A percentile compares a stretch with the other conserved stretches of the same genome.
These are phyloP conservation scores for Ruditapes philippinarum DNA, from an alignment of 1,140 invertebrate species.

Conservation along the genomic window DNA sequence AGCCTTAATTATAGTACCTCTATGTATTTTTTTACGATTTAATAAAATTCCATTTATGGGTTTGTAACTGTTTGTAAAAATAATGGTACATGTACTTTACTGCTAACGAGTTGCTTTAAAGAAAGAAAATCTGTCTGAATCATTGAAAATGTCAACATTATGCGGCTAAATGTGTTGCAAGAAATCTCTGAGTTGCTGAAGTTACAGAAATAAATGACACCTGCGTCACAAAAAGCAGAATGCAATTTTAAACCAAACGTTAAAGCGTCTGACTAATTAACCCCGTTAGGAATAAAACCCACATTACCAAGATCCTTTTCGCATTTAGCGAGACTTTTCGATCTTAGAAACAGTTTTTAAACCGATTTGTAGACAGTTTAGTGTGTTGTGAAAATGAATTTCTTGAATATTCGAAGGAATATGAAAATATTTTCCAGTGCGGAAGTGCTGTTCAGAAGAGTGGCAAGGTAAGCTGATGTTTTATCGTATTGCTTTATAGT, in stretches of 20 bases:
- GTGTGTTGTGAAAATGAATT: background rate
- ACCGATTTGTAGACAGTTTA: background rate
- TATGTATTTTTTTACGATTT: no score
- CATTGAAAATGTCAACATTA: no score
- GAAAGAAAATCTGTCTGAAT: no score
- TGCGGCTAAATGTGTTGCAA: no score
- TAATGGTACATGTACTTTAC: no score
- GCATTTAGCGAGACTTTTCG: background rate
- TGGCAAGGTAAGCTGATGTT: background rate
- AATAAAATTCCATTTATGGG: no score
- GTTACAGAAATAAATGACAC: background rate
- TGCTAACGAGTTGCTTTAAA: no score
- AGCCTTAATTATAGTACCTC: no score
- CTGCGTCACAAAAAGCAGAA: background rate
- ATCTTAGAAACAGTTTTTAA: background rate
- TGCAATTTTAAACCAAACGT: background rate
- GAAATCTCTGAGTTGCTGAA: no score
- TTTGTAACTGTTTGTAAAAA: no score
- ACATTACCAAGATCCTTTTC: background rate
- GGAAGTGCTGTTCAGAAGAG: background rate
- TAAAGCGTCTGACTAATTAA: background rate
- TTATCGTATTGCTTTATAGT: no score
- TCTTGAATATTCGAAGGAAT: constrained; percentile 9
- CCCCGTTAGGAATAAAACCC: background rate
- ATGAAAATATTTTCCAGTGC: constrained; percentile 9